Conservation (phyloP, 2,113 vertebrate genomes). For the Pteropus alecto region DNA sequence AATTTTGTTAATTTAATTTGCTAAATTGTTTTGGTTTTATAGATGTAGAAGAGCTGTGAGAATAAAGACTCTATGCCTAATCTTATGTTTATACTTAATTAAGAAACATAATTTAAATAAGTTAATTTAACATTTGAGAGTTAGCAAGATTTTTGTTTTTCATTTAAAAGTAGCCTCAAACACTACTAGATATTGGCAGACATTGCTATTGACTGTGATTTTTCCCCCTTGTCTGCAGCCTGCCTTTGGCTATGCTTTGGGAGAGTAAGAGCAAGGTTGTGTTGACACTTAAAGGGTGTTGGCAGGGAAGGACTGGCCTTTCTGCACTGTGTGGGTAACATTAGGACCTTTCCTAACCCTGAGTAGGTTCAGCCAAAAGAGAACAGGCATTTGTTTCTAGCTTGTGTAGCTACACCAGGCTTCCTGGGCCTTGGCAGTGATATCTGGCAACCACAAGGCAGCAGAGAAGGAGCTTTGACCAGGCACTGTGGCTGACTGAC, state of each 20-base stretch:
- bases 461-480: neutral
- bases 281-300: neutral
- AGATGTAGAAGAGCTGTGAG: neutral
- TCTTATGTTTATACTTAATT: neutral
- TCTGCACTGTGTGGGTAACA: neutral
- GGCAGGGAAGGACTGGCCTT: conserved; percentile 24
- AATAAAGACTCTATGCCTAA: conserved; percentile 22
- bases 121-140: conserved; percentile 18
- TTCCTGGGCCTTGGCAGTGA: neutral
- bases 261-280: neutral
- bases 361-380: neutral
- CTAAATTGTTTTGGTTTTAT: neutral
- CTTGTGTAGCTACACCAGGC: neutral
- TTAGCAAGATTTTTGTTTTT: conserved; percentile 12
- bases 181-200: neutral
- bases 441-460: neutral
- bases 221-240: conserved; percentile 23
- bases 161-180: neutral
- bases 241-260: conserved; percentile 36
- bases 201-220: neutral
- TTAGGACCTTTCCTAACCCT: neutral
- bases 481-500: neutral
- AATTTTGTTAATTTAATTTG: conserved; percentile 25
- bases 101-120: conserved; percentile 50
- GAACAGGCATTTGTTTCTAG: conserved; percentile 19